phyloP scores from a whole-genome alignment of 2,113 vertebrate species.

The Perca schrenkii region DNA sequence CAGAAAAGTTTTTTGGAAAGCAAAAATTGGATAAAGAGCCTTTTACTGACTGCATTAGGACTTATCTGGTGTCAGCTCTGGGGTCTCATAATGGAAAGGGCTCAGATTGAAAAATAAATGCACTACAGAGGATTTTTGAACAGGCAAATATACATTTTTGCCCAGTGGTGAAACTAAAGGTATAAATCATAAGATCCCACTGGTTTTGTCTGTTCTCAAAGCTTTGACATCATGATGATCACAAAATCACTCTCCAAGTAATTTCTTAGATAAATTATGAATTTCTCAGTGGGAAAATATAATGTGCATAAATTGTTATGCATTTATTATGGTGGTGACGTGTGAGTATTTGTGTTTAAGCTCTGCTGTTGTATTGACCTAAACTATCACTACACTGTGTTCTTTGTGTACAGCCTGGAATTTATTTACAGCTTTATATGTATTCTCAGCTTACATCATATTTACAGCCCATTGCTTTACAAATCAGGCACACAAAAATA shows the following conservation, averaged over 20 bases:
- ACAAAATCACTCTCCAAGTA: conserved; percentile 1
- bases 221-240: conserved; percentile 17
- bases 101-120: conserved; percentile 40
- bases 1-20: conserved; percentile 29
- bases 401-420: neutral
- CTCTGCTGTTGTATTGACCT: neutral
- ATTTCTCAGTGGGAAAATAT: neutral
- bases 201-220: conserved; percentile 10
- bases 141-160: neutral
- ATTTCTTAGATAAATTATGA: neutral
- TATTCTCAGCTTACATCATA: conserved; percentile 30
- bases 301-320: neutral
- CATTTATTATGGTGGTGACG: conserved; percentile 6
- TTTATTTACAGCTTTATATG: conserved; percentile 4
- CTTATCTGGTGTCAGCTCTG: conserved; percentile 15
- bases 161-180: neutral
- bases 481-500: conserved; percentile 23
- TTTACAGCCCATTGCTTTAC: conserved; percentile 27
- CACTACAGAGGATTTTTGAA: conserved; percentile 27
- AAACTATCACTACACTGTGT: neutral
- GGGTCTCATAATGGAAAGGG: conserved; percentile 23
- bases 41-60: conserved; percentile 12
- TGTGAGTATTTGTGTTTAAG: neutral
- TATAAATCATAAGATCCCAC: conserved; percentile 21
- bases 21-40: conserved; percentile 15